Evolutionary conservation across 2,797 vertebrate species (phyloP).

Genomic region (Schizopygopsis pylzovi): DNA sequence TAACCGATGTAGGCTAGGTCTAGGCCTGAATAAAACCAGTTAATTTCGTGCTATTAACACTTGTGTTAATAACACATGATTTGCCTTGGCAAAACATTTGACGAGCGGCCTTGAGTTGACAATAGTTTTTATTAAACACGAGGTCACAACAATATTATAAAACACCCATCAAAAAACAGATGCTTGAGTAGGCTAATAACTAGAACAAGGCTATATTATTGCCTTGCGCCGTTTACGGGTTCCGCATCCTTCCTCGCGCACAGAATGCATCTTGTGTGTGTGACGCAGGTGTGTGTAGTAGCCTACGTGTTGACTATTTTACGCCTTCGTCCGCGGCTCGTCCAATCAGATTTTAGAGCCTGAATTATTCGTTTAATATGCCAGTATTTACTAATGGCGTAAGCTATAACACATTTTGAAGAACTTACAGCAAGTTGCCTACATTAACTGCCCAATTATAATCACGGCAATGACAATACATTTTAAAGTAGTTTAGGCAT

Average conservation of each 20-base stretch:
- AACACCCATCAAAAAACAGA: background rate
- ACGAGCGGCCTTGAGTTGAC: background rate
- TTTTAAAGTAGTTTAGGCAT: background rate
- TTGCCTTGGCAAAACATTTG: background rate
- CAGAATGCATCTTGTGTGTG: background rate
- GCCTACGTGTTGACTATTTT: background rate
- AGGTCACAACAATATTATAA: background rate
- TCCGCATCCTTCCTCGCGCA: background rate
- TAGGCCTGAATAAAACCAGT: background rate
- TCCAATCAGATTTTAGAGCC: background rate
- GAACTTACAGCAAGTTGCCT: background rate
- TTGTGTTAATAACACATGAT: background rate
- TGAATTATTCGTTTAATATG: background rate
- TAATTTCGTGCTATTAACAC: background rate
- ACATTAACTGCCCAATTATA: background rate
- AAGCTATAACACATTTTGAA: background rate
- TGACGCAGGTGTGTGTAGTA: background rate
- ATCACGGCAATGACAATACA: background rate
- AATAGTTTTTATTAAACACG: background rate
- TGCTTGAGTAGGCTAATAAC: background rate
- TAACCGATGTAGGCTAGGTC: background rate
- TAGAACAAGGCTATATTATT: background rate
- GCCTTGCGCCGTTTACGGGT: background rate
- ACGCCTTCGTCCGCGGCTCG: background rate
- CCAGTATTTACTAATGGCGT: background rate